Evolutionary conservation across 2,888 invertebrate species (phyloP), one percentile per base, ranked within the genome.

Genomic region (Synanthedon myopaeformis): DNA sequence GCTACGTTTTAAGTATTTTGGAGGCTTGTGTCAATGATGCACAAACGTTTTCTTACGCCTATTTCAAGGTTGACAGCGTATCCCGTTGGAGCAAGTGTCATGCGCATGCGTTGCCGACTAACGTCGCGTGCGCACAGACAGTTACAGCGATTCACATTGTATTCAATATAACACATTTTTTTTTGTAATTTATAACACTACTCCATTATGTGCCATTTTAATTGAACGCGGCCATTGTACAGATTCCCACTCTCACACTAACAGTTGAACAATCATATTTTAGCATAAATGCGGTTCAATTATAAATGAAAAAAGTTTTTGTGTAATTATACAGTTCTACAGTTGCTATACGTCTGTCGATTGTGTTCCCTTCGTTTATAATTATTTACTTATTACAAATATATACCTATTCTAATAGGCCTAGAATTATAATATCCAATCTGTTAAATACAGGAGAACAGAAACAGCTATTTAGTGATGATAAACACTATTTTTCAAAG

Each of bases 201-300:
- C 64, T 61, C 67, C 65, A 72, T 72, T 74, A 70, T 71, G 65
- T 66, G 66, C 66, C 65, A 71, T 71, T 72, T 63, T 70, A 74
- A 74, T 76, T 74, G 73, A 71, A 77, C 69, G 68, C 76, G 67
- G 55, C 61, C 62, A 73, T 78, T 78, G 76, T 72, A 65, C 69
- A 69, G 66, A 69, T 76, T 79, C 77, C 67, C 76, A 76, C 67
- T 76, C 77, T 68, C 76, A 78, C 74, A 74, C 59, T 56, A 53
- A 19, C 49, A 49, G 49, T 19, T 49, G 14, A 49, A 49, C 12
- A 49, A 45, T 45, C 8, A 45, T 45, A 14, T 45, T 45, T 45
- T 45, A 12, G 13, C 45, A 45, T 45, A 45, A 45, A 10, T 45
- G 14, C 35, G 45, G 45, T 45, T 45, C 4, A 45, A 12, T 45